A percentile compares a stretch with the other conserved stretches of the same genome.
Conservation (phyloP, 2,888 invertebrate species). For the Vesta saturnalis region DNA sequence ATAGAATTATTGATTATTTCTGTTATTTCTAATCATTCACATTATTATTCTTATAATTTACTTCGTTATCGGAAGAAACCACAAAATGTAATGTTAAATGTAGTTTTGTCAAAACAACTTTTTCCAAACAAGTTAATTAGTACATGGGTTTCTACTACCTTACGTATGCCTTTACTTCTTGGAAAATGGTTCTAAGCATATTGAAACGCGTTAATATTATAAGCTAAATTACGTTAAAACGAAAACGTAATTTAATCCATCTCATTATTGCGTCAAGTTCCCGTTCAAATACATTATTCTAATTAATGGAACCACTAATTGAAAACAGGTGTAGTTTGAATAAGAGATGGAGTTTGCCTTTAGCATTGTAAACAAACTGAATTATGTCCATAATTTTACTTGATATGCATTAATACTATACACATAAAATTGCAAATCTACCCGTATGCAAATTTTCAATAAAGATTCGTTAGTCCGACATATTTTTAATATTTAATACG, state of each 20-base stretch:
- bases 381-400: neutral
- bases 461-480: neutral
- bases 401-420: no score
- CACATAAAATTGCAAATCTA: neutral
- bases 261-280: slow-evolving; percentile 24
- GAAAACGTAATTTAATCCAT: slow-evolving; percentile 28
- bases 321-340: slow-evolving; percentile 40
- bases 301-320: slow-evolving; percentile 46
- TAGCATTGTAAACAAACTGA: slow-evolving; percentile 1
- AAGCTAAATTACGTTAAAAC: slow-evolving; percentile 18
- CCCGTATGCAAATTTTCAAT: neutral
- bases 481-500: no score
- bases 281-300: slow-evolving; percentile 40
- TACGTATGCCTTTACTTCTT: no score
- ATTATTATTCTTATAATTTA: no score
- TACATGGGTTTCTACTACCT: no score
- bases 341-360: slow-evolving; percentile 7
- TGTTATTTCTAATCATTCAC: no score
- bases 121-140: no score
- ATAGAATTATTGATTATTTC: no score
- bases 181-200: no score
- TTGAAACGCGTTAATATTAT: neutral
- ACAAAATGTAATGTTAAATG: no score
- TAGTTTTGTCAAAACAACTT: no score
- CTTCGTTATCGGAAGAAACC: no score